Percentiles rank a stretch among this genome's conserved stretches.
These are phyloP conservation scores for Chlorops oryzae DNA, from an alignment of 1,140 invertebrate genomes.

Conservation along the genomic window DNA sequence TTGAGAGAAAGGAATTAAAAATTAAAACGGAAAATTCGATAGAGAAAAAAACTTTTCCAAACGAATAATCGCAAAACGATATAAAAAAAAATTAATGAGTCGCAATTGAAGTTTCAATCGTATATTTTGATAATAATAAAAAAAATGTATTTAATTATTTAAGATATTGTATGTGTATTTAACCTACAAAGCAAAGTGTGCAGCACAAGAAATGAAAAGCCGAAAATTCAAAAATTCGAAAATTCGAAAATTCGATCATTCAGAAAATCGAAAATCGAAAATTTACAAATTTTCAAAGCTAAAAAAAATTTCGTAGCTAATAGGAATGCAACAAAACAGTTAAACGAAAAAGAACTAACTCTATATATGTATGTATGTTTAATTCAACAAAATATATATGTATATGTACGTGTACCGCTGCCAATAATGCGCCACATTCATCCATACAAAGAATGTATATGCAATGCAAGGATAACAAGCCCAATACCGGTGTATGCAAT, in stretches of 20 bases:
- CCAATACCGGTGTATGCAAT: conserved; percentile 1
- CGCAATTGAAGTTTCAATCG: too few relatives aligned
- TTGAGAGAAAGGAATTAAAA: too few relatives aligned
- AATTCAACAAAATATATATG: neutral
- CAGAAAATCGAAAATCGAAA: conserved; percentile 4
- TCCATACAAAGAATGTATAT: conserved; percentile 17
- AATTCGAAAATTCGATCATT: conserved; percentile 1
- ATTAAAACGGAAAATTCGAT: too few relatives aligned
- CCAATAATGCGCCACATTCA: conserved; percentile 18
- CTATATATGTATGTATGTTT: neutral
- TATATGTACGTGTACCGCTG: neutral
- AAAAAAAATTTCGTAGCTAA: neutral
- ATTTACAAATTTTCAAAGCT: neutral
- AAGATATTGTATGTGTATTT: too few relatives aligned
- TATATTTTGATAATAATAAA: too few relatives aligned
- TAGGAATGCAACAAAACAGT: neutral
- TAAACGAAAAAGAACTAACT: neutral
- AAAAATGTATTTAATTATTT: too few relatives aligned
- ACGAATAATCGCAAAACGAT: too few relatives aligned
- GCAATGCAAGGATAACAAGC: too few relatives aligned
- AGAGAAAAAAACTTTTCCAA: too few relatives aligned
- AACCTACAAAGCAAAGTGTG: too few relatives aligned
- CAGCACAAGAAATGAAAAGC: neutral
- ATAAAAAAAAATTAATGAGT: too few relatives aligned
- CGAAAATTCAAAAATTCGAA: conserved; percentile 3